A percentile compares a stretch with the other conserved stretches of the same genome.
These are phyloP conservation scores for Drosophila ananassae DNA, from an alignment of 1,140 invertebrate species.

Conservation along the genomic window DNA sequence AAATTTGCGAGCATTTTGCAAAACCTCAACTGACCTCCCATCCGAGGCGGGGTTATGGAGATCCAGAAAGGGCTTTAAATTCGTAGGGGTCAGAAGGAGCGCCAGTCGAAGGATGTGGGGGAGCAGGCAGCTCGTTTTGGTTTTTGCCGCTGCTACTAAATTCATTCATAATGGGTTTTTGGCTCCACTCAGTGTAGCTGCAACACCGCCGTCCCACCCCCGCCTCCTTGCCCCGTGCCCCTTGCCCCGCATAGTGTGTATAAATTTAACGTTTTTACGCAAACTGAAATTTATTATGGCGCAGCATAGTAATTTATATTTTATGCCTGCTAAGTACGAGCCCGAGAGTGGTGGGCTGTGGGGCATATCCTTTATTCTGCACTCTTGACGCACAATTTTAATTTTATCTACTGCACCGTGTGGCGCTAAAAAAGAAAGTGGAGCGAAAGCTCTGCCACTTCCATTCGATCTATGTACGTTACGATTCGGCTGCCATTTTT, in stretches of 20 bases:
- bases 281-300: slow-evolving; percentile 82
- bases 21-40: slow-evolving; percentile 34
- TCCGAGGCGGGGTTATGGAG: background rate
- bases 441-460: slow-evolving; percentile 11
- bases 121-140: slow-evolving; percentile 58
- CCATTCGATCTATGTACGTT: slow-evolving; percentile 20
- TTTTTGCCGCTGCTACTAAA: slow-evolving; percentile 72
- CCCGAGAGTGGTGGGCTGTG: slow-evolving; percentile 28
- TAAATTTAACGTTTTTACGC: slow-evolving; percentile 81
- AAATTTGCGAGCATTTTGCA: slow-evolving; percentile 61
- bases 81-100: slow-evolving; percentile 21
- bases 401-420: slow-evolving; percentile 48
- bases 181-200: slow-evolving; percentile 24
- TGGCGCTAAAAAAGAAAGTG: background rate
- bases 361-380: slow-evolving; percentile 36
- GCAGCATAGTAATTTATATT: slow-evolving; percentile 81
- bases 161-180: slow-evolving; percentile 81
- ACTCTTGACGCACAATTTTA: slow-evolving; percentile 69
- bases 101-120: slow-evolving; percentile 2
- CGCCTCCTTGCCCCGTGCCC: background rate
- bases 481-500: slow-evolving; percentile 28
- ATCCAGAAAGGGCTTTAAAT: slow-evolving; percentile 47
- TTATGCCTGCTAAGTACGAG: slow-evolving; percentile 78
- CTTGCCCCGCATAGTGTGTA: slow-evolving; percentile 50
- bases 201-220: background rate